These are phyloP conservation scores for Hirtodrosophila cameraria DNA, from an alignment of 2,888 invertebrate genomes.

Conservation along the genomic window DNA sequence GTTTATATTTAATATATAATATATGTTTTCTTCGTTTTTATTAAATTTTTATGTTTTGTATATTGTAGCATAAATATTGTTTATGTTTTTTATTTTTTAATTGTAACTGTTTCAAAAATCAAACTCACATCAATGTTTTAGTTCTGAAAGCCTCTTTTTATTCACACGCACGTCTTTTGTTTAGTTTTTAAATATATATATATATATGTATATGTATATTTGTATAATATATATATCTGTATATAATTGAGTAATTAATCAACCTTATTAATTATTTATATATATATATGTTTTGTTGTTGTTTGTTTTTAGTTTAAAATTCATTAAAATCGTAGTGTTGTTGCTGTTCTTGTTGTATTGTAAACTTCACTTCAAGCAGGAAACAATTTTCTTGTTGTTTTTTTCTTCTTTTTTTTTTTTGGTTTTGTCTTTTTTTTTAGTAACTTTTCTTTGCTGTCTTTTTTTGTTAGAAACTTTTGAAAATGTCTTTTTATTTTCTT, in stretches of 20 bases:
- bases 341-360: slow-evolving; percentile 41
- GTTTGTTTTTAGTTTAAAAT: slow-evolving; percentile 32
- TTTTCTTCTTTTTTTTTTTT: slow-evolving; percentile 13
- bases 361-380: slow-evolving; percentile 60
- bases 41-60: slow-evolving; percentile 2
- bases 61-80: slow-evolving; percentile 44
- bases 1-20: slow-evolving; percentile 17
- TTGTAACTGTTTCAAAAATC: slow-evolving; percentile 49
- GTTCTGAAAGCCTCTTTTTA: slow-evolving; percentile 73
- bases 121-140: slow-evolving; percentile 60
- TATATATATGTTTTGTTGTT: slow-evolving; percentile 21
- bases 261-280: not conserved
- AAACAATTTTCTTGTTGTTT: slow-evolving; percentile 50
- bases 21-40: slow-evolving; percentile 8
- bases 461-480: slow-evolving; percentile 35
- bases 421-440: slow-evolving; percentile 27
- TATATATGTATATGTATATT: slow-evolving; percentile 39
- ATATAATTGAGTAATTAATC: slow-evolving; percentile 31
- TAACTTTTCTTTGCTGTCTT: slow-evolving; percentile 36
- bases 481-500: slow-evolving; percentile 7
- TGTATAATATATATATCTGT: slow-evolving; percentile 29
- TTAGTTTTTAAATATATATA: slow-evolving; percentile 22
- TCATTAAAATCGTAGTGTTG: slow-evolving; percentile 57
- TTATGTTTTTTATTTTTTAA: slow-evolving; percentile 32
- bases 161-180: slow-evolving; percentile 55